Base-by-base conservation (phyloP, 2,797 vertebrate genomes). In the Mus spretus region DNA sequence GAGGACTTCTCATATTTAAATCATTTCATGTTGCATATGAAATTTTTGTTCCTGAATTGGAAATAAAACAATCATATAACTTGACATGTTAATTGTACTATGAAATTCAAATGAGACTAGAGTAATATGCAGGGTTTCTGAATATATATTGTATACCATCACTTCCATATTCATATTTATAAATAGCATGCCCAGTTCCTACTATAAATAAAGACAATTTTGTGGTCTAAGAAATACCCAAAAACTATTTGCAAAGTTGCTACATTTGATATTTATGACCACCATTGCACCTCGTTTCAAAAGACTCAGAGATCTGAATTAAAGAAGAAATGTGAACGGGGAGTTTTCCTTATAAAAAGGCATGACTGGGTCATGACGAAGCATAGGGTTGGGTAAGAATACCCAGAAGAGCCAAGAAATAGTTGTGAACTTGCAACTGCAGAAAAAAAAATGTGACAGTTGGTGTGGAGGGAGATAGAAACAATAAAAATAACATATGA, bases 71-170 rank as follows among this genome's bases (percentile, higher is more conserved):
- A 65, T 53, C 19, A 13, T 24, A 67, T 37, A 67, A n/a, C 8
- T 70, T 92, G 31, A 75, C 53, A 40, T 26, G 4, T 28, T 86
- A 82, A 61, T 89, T 87, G n/a, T 91, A 67, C n/a, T 63, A 4
- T 93, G 55, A 24, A 31, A 59, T 77, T 85, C 57, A 94, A 84
- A 72, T 84, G 24, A 70, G 93, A 81, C n/a, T 93, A 19, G 72
- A 22, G 31, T 15, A 81, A 9, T 17, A 24, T 92, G 8, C 28
- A 20, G 40, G 20, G 10, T 86, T 70, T 37, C 0, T 92, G 37
- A 88, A 77, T 55, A 81, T 28, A 12, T 37, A 26, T 22, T 59
- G 40, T 4, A 22, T 17, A 4, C 1, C 13, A 75, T 87, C 34
- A 86, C 82, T 86, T 84, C 24, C 34, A 74, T 14, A 20, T 77